Base-by-base conservation (phyloP, 2,888 invertebrate genomes). In the Torymus aiolomorphi region DNA sequence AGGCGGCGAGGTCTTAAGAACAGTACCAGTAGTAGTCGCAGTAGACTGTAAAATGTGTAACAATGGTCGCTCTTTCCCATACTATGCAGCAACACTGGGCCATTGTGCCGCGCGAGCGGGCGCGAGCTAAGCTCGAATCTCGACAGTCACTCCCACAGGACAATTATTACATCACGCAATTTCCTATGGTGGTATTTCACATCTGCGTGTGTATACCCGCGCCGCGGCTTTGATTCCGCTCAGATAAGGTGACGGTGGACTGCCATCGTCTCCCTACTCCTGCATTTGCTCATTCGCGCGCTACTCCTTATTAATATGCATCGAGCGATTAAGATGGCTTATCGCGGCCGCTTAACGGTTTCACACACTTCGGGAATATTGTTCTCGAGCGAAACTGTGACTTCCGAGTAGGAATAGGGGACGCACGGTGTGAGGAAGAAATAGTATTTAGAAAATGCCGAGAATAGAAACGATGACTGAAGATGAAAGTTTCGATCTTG, bases 101-200 rank as follows among this genome's bases (percentile, higher is more conserved):
- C 74, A 79, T 81, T 79, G 79, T 79, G 51, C 31, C 51, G 42
- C 61, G 16, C 62, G 73, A 42, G 49, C 75, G n/a, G 18, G n/a
- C 63, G 24, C 65, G 54, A 63, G 8, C 49, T n/a, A 52, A 31
- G 14, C 56, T 69, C 67, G 67, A 76, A 76, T 76, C 75, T 73
- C 61, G 13, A 31, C 63, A 87, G 87, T 86, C 88, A 89, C 88
- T 90, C 89, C 88, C 89, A 89, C 89, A 89, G 86, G 88, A 89
- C 88, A 88, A 90, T 89, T 88, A 89, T 90, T 90, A 88, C 88
- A 89, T 90, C 88, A 89, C 87, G 89, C 90, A 89, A 89, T 89
- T 89, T 90, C 90, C 90, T 88, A 83, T 79, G 72, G 59, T 52
- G 77, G 75, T 84, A 83, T 87, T 86, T 87, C 86, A 85, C 84